These are phyloP conservation scores for Nysson spinosus DNA, from an alignment of 2,888 invertebrate species.

Conservation along the genomic window DNA sequence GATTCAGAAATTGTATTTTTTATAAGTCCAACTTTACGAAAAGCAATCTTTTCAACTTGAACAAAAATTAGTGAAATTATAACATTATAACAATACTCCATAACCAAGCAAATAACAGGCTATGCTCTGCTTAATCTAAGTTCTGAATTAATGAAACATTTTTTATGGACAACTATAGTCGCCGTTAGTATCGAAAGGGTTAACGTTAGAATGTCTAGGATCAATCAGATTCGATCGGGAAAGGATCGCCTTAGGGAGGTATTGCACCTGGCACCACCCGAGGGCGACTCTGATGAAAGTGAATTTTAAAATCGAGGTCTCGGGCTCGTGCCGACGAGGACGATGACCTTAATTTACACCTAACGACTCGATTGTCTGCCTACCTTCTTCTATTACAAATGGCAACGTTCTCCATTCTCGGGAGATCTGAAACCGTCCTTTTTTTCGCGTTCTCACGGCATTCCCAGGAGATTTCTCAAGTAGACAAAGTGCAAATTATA, in stretches of 20 bases:
- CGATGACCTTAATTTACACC: slow-evolving; percentile 52
- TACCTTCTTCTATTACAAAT: slow-evolving; percentile 41
- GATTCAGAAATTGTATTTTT: too few species aligned
- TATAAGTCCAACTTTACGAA: too few species aligned
- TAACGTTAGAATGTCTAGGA: too few species aligned
- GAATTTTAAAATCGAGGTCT: slow-evolving; percentile 58
- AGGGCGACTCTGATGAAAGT: slow-evolving; percentile 49
- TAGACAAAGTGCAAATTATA: slow-evolving; percentile 31
- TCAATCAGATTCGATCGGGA: slow-evolving; percentile 2
- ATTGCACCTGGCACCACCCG: slow-evolving; percentile 32
- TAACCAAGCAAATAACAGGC: too few species aligned
- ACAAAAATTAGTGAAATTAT: too few species aligned
- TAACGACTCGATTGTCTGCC: slow-evolving; percentile 50
- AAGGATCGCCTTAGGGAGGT: slow-evolving; percentile 18
- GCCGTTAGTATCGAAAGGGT: too few species aligned
- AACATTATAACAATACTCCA: too few species aligned
- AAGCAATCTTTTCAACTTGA: too few species aligned
- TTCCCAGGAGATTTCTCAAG: slow-evolving; percentile 24
- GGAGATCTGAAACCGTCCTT: slow-evolving; percentile 16
- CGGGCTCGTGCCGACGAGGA: slow-evolving; percentile 42
- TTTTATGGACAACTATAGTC: too few species aligned
- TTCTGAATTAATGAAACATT: too few species aligned
- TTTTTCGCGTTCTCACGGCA: slow-evolving; percentile 45
- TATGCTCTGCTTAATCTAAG: too few species aligned
- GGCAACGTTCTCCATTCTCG: slow-evolving; percentile 39